Base-by-base conservation (phyloP, 1,140 invertebrate genomes). In the Pogonognathellus flavescens region DNA sequence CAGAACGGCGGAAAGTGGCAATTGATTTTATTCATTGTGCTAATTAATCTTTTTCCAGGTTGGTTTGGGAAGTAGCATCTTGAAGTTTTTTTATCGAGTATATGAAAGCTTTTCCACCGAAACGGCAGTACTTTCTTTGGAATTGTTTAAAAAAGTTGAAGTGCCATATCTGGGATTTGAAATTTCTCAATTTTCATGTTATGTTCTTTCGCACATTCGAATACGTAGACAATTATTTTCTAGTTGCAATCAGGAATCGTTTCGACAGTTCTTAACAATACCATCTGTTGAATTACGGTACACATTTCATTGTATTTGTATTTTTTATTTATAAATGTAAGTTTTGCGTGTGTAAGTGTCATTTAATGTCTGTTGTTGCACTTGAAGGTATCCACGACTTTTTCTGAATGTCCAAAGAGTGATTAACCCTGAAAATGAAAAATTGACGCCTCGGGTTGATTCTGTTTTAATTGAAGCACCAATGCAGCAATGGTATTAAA, bases 141-240 rank as follows among this genome's bases (percentile, higher is more conserved):
- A 82, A 25, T 20, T 88, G n/a, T 83, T 86, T 31, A 83, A 82
- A 16, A 59, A 20, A 20, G 25, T 49, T 9, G 10, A 66, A 11
- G 60, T 60, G 50, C 60, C 72, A 7, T 83, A 76, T 53, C 52
- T 88, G 52, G 14, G 13, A 4, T 83, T 88, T 50, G 86, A 87
- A 18, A 22, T 86, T 20, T 80, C 81, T 22, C 87, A 88, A 49
- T 88, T 86, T 60, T 55, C 57, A 2, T 85, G 85, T 41, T 82
- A 66, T 14, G 18, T 86, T 7, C 82, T 82, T 53, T 57, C 82
- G 7, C 80, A 83, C 13, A 55, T 72, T 52, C 41, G 62, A 72
- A 80, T 76, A 25, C 22, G 70, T 49, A 57, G 55, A 84, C 18
- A n/a, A 18, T 16, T 76, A 18, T 50, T 60, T 4, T 83, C 82